These are phyloP conservation scores for Trissolcus basalis DNA, from an alignment of 1,140 invertebrate species.

Conservation along the genomic window DNA sequence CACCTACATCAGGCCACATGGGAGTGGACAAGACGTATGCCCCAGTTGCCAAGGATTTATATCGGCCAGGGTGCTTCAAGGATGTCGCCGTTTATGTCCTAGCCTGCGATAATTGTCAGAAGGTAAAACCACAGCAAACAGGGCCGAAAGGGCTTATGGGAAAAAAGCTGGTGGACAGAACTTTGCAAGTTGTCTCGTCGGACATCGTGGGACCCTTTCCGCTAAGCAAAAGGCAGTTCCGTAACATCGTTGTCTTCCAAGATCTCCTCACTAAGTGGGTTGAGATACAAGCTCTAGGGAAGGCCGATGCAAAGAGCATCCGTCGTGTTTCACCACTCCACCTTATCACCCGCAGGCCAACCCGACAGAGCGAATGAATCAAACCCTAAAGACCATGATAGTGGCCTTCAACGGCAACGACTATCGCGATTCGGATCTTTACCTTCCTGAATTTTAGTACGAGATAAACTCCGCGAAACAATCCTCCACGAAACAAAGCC, in stretches of 20 bases:
- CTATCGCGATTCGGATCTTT: background rate
- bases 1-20: background rate
- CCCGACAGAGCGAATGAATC: background rate
- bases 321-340: background rate
- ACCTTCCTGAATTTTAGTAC: background rate
- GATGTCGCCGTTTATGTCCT: background rate
- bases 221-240: background rate
- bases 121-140: background rate
- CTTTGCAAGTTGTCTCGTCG: conserved; percentile 29
- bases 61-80: background rate
- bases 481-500: background rate
- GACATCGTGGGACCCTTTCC: conserved; percentile 63
- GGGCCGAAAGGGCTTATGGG: conserved; percentile 1
- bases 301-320: conserved; percentile 9
- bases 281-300: conserved; percentile 14
- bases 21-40: background rate
- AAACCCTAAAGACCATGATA: background rate
- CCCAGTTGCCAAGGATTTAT: background rate
- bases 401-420: background rate
- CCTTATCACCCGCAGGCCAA: background rate
- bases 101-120: background rate
- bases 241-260: conserved; percentile 21
- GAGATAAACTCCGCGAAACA: background rate
- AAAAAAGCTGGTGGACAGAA: background rate
- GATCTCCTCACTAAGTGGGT: conserved; percentile 37